Evolutionary conservation across 2,797 vertebrate genomes (phyloP), one percentile per base, ranked within the genome.

Genomic region (Halcyon badia): DNA sequence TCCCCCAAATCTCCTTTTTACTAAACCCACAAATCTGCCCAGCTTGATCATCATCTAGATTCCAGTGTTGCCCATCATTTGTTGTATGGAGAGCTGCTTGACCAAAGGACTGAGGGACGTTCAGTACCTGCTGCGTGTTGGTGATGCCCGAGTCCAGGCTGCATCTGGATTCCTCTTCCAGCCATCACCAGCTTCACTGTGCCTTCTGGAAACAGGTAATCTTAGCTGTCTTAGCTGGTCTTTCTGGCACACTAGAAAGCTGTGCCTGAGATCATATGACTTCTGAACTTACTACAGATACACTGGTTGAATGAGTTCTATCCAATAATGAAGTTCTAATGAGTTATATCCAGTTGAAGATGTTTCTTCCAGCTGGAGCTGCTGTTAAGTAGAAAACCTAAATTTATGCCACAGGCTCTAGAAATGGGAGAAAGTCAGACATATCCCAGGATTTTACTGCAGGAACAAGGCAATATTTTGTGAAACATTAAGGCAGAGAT

Each of bases 141-240:
- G 19, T 1, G 1, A 24, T 80, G 18, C 35, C 48, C 0, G 0
- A 64, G 35, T 56, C 24, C 37, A 33, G 46, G 22, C 28, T 90
- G 46, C 81, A 54, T n/a, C 16, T 69, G 28, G 10, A 14, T 51
- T 87, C 19, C 12, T 33, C 37, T 51, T 60, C 31, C 76, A 88
- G 21, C 44, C n/a, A 33, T 19, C 21, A 14, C 39, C 2, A 0
- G 41, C 39, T 90, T 46, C 71, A 49, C 5, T 37, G 33, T 35
- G 57, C 35, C 65, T 64, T 35, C 65, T 72, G 66, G 49, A 84
- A 87, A 82, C 0, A 9, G 42, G 12, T 56, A 72, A 16, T 17
- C 31, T 65, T 18, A 31, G 11, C 25, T 52, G 25, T 9, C 13
- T 52, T 44, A 51, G 11, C 39, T 79, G 61, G 8, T 70, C 19